Evolutionary conservation across 2,888 invertebrate species (phyloP).

Genomic region (Reticulitermes lucifugus): DNA sequence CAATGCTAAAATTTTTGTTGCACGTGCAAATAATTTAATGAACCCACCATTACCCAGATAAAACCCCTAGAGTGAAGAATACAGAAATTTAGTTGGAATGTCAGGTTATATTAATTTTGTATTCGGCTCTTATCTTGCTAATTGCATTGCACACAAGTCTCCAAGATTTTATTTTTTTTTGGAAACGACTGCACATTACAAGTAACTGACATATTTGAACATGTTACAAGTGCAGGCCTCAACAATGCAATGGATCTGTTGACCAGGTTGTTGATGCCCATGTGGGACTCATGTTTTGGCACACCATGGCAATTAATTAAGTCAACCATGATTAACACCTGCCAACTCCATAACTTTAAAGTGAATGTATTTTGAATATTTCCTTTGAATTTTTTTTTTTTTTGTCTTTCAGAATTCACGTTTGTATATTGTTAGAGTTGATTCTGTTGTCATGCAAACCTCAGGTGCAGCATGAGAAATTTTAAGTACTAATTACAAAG

Average conservation of each 20-base stretch:
- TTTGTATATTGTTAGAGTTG: not conserved
- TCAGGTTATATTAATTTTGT: too few relatives aligned
- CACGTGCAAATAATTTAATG: too few relatives aligned
- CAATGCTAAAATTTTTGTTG: too few relatives aligned
- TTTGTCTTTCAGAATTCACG: not conserved
- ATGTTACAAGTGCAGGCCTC: not conserved
- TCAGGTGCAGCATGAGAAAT: not conserved
- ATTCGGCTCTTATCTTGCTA: too few relatives aligned
- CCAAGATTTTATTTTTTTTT: too few relatives aligned
- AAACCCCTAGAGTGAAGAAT: too few relatives aligned
- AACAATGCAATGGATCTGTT: not conserved
- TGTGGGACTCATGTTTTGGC: not conserved
- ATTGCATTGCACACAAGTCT: too few relatives aligned
- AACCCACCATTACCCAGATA: too few relatives aligned
- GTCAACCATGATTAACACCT: not conserved
- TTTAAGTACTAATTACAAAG: not conserved
- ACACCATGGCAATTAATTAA: conserved; percentile 6
- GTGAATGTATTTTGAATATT: not conserved
- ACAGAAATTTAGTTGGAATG: too few relatives aligned
- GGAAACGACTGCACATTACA: too few relatives aligned
- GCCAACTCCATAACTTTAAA: not conserved
- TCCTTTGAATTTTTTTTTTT: not conserved
- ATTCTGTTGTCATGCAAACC: not conserved
- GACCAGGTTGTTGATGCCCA: not conserved
- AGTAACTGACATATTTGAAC: too few relatives aligned